A percentile compares a stretch with the other conserved stretches of the same genome.
These are phyloP conservation scores for Gallinago undulata DNA, from an alignment of 2,113 vertebrate species.

Conservation along the genomic window DNA sequence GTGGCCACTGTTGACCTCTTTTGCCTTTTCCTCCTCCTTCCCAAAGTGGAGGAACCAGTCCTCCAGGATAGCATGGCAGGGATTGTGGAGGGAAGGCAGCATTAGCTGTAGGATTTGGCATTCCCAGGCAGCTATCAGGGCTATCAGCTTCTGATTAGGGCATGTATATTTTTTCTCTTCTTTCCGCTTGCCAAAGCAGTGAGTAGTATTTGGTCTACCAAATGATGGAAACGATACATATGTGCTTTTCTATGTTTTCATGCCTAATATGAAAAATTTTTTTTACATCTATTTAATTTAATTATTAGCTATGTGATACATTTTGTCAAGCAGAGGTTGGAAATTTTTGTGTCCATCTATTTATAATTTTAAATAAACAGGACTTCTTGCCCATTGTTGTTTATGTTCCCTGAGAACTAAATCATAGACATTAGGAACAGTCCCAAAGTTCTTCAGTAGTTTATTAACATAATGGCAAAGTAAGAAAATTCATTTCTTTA, in stretches of 20 bases:
- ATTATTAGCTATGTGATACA: not conserved
- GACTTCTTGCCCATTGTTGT: not conserved
- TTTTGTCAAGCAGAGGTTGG: not conserved
- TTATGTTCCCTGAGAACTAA: not conserved
- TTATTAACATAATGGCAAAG: not conserved
- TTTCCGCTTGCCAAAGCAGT: not conserved
- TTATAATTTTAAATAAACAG: not conserved
- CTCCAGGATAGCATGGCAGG: not conserved
- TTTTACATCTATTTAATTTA: not conserved
- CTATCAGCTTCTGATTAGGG: not conserved
- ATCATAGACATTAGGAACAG: not conserved
- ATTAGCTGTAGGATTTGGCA: not conserved
- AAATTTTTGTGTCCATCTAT: not conserved
- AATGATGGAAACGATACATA: not conserved
- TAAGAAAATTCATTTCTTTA: not conserved
- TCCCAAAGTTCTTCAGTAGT: not conserved
- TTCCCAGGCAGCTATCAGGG: not conserved
- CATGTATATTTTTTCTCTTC: rapidly evolving
- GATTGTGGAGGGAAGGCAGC: not conserved
- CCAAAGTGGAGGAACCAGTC: not conserved
- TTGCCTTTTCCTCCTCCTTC: not conserved
- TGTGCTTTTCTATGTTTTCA: not conserved
- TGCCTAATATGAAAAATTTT: not conserved
- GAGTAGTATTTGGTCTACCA: not conserved
- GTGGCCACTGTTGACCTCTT: not conserved